phyloP scores from a whole-genome alignment of 2,888 invertebrate species.

The Quadroppia sp. region DNA sequence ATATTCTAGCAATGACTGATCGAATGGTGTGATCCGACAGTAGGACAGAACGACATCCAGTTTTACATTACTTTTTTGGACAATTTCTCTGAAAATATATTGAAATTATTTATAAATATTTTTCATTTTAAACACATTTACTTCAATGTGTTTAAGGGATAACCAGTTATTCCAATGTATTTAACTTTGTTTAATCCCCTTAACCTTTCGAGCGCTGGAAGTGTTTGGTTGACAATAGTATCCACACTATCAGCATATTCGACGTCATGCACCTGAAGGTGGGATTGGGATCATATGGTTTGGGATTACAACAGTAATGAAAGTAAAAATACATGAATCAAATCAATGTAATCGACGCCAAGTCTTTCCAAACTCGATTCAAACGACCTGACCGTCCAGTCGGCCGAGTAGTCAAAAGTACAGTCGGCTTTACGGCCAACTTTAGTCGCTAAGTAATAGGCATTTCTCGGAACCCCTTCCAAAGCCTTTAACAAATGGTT shows the following conservation, averaged over 20 bases:
- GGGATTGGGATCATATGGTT: no score
- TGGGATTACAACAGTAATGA: neutral
- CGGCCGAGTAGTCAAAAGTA: conserved; percentile 77
- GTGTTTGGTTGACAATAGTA: conserved; percentile 73
- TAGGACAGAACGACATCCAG: conserved; percentile 73
- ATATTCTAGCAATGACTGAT: conserved; percentile 69
- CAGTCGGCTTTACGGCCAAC: conserved; percentile 66
- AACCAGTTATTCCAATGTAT: conserved; percentile 77
- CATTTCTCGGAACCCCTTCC: conserved; percentile 68
- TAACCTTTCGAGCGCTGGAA: conserved; percentile 72
- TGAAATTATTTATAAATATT: conserved; percentile 20
- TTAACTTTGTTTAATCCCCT: conserved; percentile 65
- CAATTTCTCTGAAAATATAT: conserved; percentile 54
- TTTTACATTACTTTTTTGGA: conserved; percentile 62
- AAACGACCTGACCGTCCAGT: conserved; percentile 69
- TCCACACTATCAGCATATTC: conserved; percentile 76
- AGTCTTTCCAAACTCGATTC: conserved; percentile 68
- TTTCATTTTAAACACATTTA: conserved; percentile 55
- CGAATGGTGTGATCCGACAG: conserved; percentile 71
- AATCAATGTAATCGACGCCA: conserved; percentile 75
- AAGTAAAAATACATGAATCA: conserved; percentile 68
- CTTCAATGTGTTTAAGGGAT: conserved; percentile 71
- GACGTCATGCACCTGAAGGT: conserved; percentile 78
- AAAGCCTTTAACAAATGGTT: conserved; percentile 63
- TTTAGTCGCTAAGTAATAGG: conserved; percentile 88